A percentile compares a stretch with the other conserved stretches of the same genome.
phyloP scores from a whole-genome alignment of 2,113 vertebrate species.

The Chlamydotis undulata region DNA sequence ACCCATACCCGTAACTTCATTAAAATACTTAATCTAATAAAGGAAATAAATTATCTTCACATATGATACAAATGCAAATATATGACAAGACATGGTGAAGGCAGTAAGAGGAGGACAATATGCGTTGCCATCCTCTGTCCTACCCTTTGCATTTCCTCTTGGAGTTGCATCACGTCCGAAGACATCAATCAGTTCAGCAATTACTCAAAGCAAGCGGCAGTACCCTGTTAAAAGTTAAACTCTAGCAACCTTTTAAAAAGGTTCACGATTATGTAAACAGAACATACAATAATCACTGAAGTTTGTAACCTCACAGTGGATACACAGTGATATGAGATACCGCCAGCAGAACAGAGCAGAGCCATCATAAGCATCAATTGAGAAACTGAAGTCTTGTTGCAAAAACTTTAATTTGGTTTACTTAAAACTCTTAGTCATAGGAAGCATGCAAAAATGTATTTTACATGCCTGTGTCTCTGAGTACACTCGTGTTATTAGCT shows the following conservation, averaged over 20 bases:
- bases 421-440: not conserved
- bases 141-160: not conserved
- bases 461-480: not conserved
- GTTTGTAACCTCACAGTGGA: not conserved
- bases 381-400: not conserved
- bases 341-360: not conserved
- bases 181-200: not conserved
- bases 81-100: not conserved
- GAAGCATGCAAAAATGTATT: not conserved
- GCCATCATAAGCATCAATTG: rapidly evolving
- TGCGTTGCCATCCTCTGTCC: not conserved
- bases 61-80: not conserved
- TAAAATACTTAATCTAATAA: not conserved
- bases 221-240: not conserved
- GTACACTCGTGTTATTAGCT: not conserved
- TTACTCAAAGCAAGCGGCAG: not conserved
- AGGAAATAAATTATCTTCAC: not conserved
- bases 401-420: not conserved
- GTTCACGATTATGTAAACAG: not conserved
- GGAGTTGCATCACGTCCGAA: not conserved
- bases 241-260: not conserved
- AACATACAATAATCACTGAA: not conserved
- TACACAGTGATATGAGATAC: rapidly evolving
- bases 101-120: not conserved
- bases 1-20: not conserved